phyloP scores from a whole-genome alignment of 2,113 vertebrate genomes.

The Catharus fuscescens region DNA sequence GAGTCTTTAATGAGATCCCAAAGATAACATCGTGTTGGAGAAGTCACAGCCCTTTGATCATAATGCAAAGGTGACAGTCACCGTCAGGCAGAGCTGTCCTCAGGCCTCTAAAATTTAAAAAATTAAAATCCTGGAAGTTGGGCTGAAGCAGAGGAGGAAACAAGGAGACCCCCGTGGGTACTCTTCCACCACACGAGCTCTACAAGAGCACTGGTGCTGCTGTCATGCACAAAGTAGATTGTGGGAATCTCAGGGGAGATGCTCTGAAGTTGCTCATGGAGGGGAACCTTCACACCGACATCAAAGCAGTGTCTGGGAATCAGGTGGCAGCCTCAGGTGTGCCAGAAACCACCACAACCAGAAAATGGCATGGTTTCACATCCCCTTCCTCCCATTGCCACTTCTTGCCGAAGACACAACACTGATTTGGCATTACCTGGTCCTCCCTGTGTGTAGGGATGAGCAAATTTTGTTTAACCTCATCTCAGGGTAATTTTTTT shows the following conservation, averaged over 20 bases:
- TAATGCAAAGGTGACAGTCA: not conserved
- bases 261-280: not conserved
- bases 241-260: not conserved
- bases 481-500: not conserved
- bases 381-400: not conserved
- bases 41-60: accelerated
- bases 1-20: not conserved
- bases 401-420: accelerated
- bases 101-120: not conserved
- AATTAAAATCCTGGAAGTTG: not conserved
- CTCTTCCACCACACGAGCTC: not conserved
- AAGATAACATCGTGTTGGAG: accelerated
- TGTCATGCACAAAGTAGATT: accelerated
- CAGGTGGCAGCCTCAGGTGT: not conserved
- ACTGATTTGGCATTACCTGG: accelerated
- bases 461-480: not conserved
- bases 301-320: not conserved
- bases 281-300: not conserved
- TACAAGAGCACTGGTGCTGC: accelerated
- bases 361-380: accelerated
- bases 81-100: not conserved
- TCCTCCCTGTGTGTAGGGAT: not conserved
- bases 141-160: not conserved
- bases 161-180: accelerated
- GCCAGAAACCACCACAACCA: not conserved